Conservation (phyloP, 2,888 invertebrate genomes). For the Coelinius sp. region DNA sequence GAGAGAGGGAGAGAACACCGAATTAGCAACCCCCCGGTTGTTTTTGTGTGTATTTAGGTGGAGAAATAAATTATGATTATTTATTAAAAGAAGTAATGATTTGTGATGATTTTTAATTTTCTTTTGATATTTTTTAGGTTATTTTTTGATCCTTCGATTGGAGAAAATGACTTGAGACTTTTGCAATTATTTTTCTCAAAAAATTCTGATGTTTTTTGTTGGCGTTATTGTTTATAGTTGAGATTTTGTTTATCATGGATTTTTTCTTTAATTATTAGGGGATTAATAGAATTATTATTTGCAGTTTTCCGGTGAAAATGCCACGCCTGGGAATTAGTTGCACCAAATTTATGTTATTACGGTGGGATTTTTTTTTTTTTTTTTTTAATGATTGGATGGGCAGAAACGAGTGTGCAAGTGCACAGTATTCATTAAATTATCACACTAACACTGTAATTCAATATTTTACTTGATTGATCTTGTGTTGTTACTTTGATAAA, state of each 20-base stretch:
- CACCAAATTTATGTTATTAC: background rate
- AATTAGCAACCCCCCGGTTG: background rate
- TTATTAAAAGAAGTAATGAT: too few relatives aligned
- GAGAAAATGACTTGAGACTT: too few relatives aligned
- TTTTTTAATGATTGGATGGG: background rate
- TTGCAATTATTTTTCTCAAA: background rate
- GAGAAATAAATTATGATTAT: conserved; percentile 1
- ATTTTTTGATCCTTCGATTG: too few relatives aligned
- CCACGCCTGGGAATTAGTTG: background rate
- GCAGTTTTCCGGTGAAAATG: background rate
- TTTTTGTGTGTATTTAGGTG: conserved; percentile 1
- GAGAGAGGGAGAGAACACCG: conserved; percentile 12
- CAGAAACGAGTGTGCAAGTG: background rate
- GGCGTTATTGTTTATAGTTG: background rate
- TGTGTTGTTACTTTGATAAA: background rate
- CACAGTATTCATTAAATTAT: background rate
- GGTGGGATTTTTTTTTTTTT: background rate
- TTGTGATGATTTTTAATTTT: too few relatives aligned
- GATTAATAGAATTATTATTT: background rate
- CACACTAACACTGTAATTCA: background rate
- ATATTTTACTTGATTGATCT: background rate
- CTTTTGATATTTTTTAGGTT: too few relatives aligned
- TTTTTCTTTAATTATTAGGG: background rate
- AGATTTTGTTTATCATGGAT: background rate
- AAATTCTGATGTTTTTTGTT: background rate